Evolutionary conservation across 2,888 invertebrate species (phyloP).

Genomic region (Caenorhabditis sp.): DNA sequence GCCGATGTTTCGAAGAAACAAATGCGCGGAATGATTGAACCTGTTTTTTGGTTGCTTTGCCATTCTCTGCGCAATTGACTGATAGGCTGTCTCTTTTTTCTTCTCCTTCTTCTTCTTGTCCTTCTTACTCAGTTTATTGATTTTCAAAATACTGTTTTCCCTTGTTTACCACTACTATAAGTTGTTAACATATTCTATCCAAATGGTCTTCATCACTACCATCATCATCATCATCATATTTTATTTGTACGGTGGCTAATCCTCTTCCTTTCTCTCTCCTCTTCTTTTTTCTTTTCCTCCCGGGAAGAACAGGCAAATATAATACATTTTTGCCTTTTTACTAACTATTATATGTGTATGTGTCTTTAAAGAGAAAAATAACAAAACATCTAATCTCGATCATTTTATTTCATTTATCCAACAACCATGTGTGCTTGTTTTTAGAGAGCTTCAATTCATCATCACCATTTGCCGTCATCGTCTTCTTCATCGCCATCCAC

Average conservation of each 20-base stretch:
- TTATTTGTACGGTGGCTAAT: too few relatives aligned
- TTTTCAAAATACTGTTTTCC: background rate
- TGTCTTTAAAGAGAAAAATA: too few relatives aligned
- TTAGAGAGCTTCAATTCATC: constrained; percentile 14
- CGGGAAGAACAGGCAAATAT: too few relatives aligned
- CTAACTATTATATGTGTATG: too few relatives aligned
- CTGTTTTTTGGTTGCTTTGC: background rate
- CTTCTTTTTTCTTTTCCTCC: too few relatives aligned
- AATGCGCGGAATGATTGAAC: background rate
- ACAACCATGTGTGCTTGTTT: constrained; percentile 10
- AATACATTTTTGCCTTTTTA: too few relatives aligned
- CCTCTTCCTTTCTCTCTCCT: too few relatives aligned
- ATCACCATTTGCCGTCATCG: constrained; percentile 2
- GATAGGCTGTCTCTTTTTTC: background rate
- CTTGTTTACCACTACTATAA: background rate
- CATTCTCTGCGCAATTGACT: background rate
- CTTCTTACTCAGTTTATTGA: background rate
- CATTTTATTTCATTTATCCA: constrained; percentile 11
- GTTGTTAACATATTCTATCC: too few relatives aligned
- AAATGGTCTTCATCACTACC: too few relatives aligned
- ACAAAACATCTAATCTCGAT: too few relatives aligned
- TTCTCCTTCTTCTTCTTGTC: background rate
- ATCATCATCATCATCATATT: too few relatives aligned
- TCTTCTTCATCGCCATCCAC: constrained; percentile 8
- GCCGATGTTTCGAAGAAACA: background rate